Evolutionary conservation across 2,888 invertebrate species (phyloP).

Genomic region (Cynaeus angustus): DNA sequence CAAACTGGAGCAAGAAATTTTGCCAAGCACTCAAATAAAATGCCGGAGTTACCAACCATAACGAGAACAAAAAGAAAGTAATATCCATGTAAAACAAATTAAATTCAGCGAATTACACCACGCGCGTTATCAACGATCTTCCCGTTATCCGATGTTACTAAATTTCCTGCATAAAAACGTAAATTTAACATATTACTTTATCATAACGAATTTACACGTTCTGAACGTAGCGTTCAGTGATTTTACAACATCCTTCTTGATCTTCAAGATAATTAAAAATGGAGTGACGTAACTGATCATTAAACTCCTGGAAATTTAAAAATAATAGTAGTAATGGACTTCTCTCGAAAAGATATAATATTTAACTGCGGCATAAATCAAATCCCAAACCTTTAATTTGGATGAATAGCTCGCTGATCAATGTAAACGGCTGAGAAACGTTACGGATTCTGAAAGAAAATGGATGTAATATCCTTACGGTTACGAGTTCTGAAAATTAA

Average conservation of each 20-base stretch:
- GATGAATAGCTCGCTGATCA: neutral
- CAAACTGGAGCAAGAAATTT: slow-evolving; percentile 4
- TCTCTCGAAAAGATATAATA: too few species aligned
- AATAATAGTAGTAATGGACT: too few species aligned
- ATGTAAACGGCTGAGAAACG: neutral
- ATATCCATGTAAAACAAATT: slow-evolving; percentile 16
- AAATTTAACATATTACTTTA: too few species aligned
- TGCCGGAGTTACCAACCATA: neutral
- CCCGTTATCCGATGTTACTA: slow-evolving; percentile 14
- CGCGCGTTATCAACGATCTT: slow-evolving; percentile 10
- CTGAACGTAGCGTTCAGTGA: neutral
- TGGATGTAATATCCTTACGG: neutral
- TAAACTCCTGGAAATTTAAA: too few species aligned
- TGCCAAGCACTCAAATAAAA: too few species aligned
- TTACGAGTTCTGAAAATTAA: neutral
- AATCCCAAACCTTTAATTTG: slow-evolving; percentile 1
- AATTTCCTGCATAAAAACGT: neutral
- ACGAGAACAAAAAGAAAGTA: slow-evolving; percentile 13
- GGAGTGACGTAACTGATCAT: too few species aligned
- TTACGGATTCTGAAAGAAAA: slow-evolving; percentile 1
- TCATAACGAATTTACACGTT: too few species aligned
- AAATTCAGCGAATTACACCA: slow-evolving; percentile 10
- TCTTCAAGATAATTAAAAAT: too few species aligned
- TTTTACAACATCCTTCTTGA: slow-evolving; percentile 1
- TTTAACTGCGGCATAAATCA: neutral